Conservation (phyloP, 1,140 invertebrate species). For the Drosophila quadrilineata region DNA sequence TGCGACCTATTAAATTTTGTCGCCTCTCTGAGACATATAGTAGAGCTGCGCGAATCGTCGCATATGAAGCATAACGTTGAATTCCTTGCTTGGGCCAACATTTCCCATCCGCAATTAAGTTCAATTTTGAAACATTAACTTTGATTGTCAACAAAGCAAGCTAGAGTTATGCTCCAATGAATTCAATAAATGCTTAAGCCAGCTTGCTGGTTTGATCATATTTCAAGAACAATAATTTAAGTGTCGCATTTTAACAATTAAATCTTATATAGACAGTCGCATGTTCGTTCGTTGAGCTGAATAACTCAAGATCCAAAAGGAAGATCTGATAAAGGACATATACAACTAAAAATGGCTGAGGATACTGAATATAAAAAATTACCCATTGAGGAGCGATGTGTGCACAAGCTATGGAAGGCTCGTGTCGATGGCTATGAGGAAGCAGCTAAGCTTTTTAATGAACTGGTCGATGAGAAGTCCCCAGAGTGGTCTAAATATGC, state of each 20-base stretch:
- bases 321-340: neutral
- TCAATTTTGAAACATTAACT: slow-evolving; percentile 66
- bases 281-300: neutral
- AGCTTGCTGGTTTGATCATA: no score
- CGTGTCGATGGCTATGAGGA: slow-evolving; percentile 96
- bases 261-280: slow-evolving; percentile 20
- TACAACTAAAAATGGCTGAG: slow-evolving; percentile 86
- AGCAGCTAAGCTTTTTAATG: slow-evolving; percentile 92
- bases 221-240: slow-evolving; percentile 10
- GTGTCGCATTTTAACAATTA: slow-evolving; percentile 13
- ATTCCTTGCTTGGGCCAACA: slow-evolving; percentile 26
- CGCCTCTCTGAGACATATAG: slow-evolving; percentile 37
- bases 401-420: slow-evolving; percentile 98
- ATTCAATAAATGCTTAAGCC: no score
- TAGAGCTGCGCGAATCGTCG: no score
- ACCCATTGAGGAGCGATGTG: slow-evolving; percentile 93
- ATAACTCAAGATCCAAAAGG: slow-evolving; percentile 1
- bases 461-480: slow-evolving; percentile 94
- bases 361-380: slow-evolving; percentile 96
- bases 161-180: slow-evolving; percentile 40
- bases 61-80: slow-evolving; percentile 40
- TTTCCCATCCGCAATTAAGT: slow-evolving; percentile 65
- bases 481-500: slow-evolving; percentile 96
- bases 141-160: slow-evolving; percentile 23
- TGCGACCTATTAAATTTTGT: slow-evolving; percentile 62